Base-by-base conservation (phyloP, 2,888 invertebrate species). In the Ectemnius cavifrons region DNA sequence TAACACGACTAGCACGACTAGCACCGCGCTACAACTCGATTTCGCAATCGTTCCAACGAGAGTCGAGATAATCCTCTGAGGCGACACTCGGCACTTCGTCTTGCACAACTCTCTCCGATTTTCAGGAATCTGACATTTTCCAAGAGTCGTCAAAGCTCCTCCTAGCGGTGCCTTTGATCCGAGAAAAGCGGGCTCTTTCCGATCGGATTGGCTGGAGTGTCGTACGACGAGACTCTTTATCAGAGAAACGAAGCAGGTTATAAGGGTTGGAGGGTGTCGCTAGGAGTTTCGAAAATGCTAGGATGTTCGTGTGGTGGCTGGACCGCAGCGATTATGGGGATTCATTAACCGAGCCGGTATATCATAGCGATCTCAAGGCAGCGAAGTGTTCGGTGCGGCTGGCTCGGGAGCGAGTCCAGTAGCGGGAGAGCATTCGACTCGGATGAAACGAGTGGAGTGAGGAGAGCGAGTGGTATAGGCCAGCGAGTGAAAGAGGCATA, bases 331-430 rank as follows among this genome's bases (percentile, higher is more conserved):
- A 88, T 87, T 88, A 85, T 81, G 77, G 78, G 82, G 81, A 84
- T 85, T 88, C 87, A 88, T 88, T 88, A 88, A 85, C 84, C 74
- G 84, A 75, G 84, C 78, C 82, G 63, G 81, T 88, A 89, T 87
- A 89, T 88, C 89, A 88, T 86, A 77, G 84, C 71, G 83, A 84
- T 80, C 85, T 73, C 60, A 16, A 37, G 28, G 74, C 52, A 63
- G 63, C 56, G 64, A 63, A 52, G 52, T 6, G 8, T 1, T 5
- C 52, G 52, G 4, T 52, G 52, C 5, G 5, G 11, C 16, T 52
- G 52, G 52, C 14, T 11, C 5, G 52, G 16, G 52, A 52, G 52
- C 14, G 16, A 14, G 52, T 16, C n/a, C 52, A 52, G 62, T 59
- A 28, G 63, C 16, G 56, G 28, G 13, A 65, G 49, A 58, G 37